Evolutionary conservation across 2,888 invertebrate genomes (phyloP).

Genomic region (Holacanthella duospinosa): DNA sequence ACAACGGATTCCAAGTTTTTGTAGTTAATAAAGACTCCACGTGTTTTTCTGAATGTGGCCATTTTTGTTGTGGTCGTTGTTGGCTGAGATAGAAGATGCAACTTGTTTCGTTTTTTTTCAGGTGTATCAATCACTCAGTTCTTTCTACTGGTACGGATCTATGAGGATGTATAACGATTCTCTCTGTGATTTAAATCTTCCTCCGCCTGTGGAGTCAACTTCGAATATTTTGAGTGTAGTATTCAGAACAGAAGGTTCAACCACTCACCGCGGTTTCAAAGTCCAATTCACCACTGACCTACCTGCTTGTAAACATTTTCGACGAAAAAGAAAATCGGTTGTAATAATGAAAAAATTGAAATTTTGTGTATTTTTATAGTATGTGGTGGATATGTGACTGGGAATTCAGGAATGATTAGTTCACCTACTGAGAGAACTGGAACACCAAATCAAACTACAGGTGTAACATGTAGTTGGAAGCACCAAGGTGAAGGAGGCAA

Average conservation of each 20-base stretch:
- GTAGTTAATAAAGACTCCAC: too few species aligned
- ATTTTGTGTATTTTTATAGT: slow-evolving; percentile 38
- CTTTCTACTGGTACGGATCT: not conserved
- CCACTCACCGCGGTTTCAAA: slow-evolving; percentile 64
- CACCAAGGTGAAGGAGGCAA: slow-evolving; percentile 20
- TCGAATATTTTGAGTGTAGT: slow-evolving; percentile 54
- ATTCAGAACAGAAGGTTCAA: slow-evolving; percentile 50
- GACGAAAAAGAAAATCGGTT: not conserved
- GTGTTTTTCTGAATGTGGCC: too few species aligned
- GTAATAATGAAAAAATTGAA: not conserved
- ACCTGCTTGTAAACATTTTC: slow-evolving; percentile 14
- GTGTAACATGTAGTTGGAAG: slow-evolving; percentile 43
- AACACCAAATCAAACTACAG: slow-evolving; percentile 36
- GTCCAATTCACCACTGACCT: slow-evolving; percentile 52
- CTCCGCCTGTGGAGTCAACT: slow-evolving; percentile 50
- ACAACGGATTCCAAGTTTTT: too few species aligned
- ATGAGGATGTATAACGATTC: slow-evolving; percentile 22
- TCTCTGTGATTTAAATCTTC: slow-evolving; percentile 40
- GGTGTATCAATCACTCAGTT: too few species aligned
- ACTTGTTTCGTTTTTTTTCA: too few species aligned
- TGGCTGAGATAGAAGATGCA: too few species aligned
- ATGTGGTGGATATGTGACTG: slow-evolving; percentile 43
- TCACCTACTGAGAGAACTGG: slow-evolving; percentile 40
- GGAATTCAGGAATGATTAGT: slow-evolving; percentile 43
- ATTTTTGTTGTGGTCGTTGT: too few species aligned